phyloP scores from a whole-genome alignment of 2,888 invertebrate genomes.

The Petrophora chlorosata region DNA sequence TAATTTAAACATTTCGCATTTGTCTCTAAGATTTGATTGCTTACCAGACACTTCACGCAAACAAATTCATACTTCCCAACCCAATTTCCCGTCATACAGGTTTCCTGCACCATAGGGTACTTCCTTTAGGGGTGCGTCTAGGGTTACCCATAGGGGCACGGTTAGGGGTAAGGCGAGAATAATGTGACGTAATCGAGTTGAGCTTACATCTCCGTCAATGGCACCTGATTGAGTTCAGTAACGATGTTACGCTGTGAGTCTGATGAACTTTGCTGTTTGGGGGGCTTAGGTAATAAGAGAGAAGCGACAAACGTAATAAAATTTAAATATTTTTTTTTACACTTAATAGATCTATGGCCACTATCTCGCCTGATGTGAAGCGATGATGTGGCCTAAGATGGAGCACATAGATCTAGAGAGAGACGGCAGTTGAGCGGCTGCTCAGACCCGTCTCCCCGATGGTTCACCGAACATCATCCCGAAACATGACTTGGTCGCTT shows the following conservation, averaged over 20 bases:
- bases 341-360: background rate
- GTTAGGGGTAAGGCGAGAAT: constrained; percentile 53
- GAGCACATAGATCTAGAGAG: no score
- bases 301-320: background rate
- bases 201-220: constrained; percentile 76
- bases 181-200: constrained; percentile 71
- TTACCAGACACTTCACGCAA: no score
- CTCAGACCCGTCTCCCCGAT: no score
- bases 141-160: background rate
- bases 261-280: constrained; percentile 71
- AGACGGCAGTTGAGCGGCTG: no score
- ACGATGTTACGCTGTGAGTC: constrained; percentile 65
- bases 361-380: no score
- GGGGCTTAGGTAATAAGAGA: constrained; percentile 26
- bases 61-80: no score
- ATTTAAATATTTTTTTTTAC: background rate
- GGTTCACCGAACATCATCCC: no score
- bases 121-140: no score
- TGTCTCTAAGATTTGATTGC: no score
- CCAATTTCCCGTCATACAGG: constrained; percentile 5
- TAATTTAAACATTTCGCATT: no score
- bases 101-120: constrained; percentile 6
- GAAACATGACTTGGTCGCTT: no score
- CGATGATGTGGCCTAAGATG: no score
- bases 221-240: constrained; percentile 75